Evolutionary conservation across 2,113 vertebrate species (phyloP).

Genomic region (Tretioscincus oriximinensis): DNA sequence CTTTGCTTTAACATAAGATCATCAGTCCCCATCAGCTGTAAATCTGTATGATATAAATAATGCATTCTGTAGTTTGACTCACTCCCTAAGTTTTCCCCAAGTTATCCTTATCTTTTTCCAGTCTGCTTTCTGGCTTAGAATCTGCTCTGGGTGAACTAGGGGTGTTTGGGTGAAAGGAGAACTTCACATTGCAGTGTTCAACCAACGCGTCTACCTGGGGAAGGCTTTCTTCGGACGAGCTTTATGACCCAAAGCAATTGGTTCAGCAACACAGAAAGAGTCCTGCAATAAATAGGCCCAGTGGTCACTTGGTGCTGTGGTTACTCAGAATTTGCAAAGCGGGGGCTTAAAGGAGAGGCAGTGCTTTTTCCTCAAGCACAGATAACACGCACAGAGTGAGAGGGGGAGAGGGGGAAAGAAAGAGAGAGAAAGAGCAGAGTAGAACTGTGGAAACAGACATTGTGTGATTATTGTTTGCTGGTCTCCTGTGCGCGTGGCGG

Average conservation of each 20-base stretch:
- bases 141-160: background rate
- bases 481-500: constrained; percentile 66
- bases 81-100: background rate
- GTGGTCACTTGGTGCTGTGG: constrained; percentile 64
- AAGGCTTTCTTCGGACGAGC: constrained; percentile 62
- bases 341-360: constrained; percentile 40
- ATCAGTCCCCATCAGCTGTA: background rate
- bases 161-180: background rate
- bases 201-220: constrained; percentile 48
- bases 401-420: constrained; percentile 52
- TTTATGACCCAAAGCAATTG: constrained; percentile 58
- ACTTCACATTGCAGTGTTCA: constrained; percentile 1
- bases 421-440: constrained; percentile 72
- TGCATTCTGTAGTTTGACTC: background rate
- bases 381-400: constrained; percentile 45
- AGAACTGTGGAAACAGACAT: constrained; percentile 70
- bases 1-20: background rate
- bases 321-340: constrained; percentile 65
- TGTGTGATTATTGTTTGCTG: constrained; percentile 73
- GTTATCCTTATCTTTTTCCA: background rate
- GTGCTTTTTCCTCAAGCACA: constrained; percentile 7
- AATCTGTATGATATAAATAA: background rate
- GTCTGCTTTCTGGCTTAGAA: background rate
- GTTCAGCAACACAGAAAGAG: constrained; percentile 63
- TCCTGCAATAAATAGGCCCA: constrained; percentile 65